Conservation (phyloP, 2,797 vertebrate species). For the Micromesistius poutassou region DNA sequence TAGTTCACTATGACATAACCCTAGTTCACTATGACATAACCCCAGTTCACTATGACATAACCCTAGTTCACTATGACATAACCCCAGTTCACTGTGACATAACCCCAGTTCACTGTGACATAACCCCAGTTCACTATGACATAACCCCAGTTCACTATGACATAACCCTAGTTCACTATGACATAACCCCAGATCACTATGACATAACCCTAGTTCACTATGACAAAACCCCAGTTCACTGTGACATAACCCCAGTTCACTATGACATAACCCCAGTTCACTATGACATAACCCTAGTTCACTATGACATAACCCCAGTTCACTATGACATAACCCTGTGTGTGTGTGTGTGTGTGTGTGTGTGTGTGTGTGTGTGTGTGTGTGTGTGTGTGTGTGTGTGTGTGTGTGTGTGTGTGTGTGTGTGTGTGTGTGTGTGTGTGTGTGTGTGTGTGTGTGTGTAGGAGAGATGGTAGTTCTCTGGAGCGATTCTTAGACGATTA, state of each 20-base stretch:
- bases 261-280: neutral
- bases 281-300: neutral
- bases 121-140: neutral
- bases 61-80: neutral
- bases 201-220: constrained; percentile 1
- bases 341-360: too few species aligned
- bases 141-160: neutral
- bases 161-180: neutral
- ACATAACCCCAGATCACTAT: neutral
- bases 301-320: neutral
- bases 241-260: neutral
- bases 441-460: constrained; percentile 25
- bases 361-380: too few species aligned
- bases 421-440: too few species aligned
- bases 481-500: constrained; percentile 72
- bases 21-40: neutral
- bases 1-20: neutral
- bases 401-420: too few species aligned
- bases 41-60: neutral
- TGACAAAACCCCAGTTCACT: neutral
- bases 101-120: neutral
- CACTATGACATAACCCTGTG: neutral
- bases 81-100: neutral
- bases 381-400: too few species aligned
- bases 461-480: constrained; percentile 70